Evolutionary conservation across 2,113 vertebrate species (phyloP), one percentile per base, ranked within the genome.

Genomic region (Meriones unguiculatus): DNA sequence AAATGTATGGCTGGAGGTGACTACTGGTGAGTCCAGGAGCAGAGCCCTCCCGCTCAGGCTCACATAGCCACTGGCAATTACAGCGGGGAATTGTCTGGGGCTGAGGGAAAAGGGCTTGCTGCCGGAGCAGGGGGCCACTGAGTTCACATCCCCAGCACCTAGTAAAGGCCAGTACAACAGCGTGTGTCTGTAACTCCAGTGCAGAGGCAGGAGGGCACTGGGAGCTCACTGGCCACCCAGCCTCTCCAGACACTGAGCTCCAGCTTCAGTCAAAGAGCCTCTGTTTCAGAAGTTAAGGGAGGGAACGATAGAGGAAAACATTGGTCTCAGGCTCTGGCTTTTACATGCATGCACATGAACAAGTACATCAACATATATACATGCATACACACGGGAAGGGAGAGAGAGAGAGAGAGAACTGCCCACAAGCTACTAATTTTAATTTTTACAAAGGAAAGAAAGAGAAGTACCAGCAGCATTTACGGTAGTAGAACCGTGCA

Each of bases 1-100:
- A 99, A 99, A 98, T 99, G 99, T 96, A 99, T 99, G 99, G 99
- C 99, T 90, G 99, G 99, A 72, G 99, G 99, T 95, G 99, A 99
- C 94, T 99, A 99, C 89, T 99, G 99, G 99, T 99, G 98, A 99
- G 99, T 97, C 62, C 25, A 32, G 88, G 46, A 13, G 20, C 32
- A 28, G 64, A 70, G 38, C 12, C 67, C 15, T 59, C 22, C 32
- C 41, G 24, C 50, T 52, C 25, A 12, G n/a, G n/a, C 30, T 65
- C 41, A 10, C 38, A 13, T 2, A 76, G 20, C 18, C 12, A 46
- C 22, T 22, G 85, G 5, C 54, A 75, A 46, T 84, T 73, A 52
- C 7, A 35, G 76, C 82, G 90, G 89, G 20, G 54, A 32, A 8
- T 28, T 32, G 10, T 24, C 82, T 0, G 46, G 38, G n/a, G 9